Evolutionary conservation across 2,797 vertebrate species (phyloP), one percentile per base, ranked within the genome.

Genomic region (Staurois parvus): DNA sequence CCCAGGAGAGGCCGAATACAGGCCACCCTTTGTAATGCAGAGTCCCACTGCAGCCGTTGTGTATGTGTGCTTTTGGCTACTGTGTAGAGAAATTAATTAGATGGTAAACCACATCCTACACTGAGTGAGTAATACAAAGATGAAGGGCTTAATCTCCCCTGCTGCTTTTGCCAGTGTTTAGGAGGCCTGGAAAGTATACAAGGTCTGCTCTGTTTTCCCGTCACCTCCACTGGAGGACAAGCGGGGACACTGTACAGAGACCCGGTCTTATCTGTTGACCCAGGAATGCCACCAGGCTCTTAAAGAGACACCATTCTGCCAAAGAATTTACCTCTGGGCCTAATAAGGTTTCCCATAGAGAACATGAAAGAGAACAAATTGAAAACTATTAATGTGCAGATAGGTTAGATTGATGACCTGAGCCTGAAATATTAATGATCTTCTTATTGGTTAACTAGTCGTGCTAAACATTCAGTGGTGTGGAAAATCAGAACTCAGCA

Each of bases 21-120:
- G 30, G 26, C 80, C 74, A 24, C 68, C 59, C 69, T 67, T 82
- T 87, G 84, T 85, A 75, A 68, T 56, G 17, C 32, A 32, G 15
- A 29, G 70, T 40, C 62, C 64, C 42, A 74, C n/a, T 72, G 81
- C 52, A n/a, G 45, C 45, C n/a, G 52, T 77, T 66, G 76, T 72
- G 37, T 79, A 56, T 74, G 68, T 64, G 67, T 84, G 82, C 48
- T 70, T 86, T 86, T 83, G 85, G 80, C 75, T 86, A 45, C 85
- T 70, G 67, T 48, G 78, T 72, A 79, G 56, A 74, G 62, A 76
- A 87, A 87, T 86, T 83, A 86, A 86, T 87, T 73, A 87, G 81
- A 84, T 87, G 81, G 81, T 79, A 75, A 87, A 84, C 85, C 81
- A 87, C 76, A 79, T 87, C 85, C 85, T 87, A 74, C 70, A 83